Evolutionary conservation across 2,888 invertebrate species (phyloP).

Genomic region (Bellardia bayeri): DNA sequence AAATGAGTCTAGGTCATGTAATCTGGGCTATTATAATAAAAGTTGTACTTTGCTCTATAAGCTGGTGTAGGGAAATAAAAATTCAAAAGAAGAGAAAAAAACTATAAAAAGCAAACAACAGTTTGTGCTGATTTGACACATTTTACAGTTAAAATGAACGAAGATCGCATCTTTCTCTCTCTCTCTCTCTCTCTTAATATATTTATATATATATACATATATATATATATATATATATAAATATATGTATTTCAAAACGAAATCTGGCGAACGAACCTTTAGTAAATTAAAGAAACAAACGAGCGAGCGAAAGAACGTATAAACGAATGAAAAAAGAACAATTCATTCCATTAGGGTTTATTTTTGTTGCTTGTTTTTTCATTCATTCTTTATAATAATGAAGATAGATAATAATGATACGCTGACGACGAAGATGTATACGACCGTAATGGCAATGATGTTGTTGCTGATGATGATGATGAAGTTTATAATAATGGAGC

Average conservation of each 20-base stretch:
- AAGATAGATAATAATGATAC: slow-evolving; percentile 32
- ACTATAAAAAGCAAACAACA: not conserved
- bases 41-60: too few relatives aligned
- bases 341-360: slow-evolving; percentile 13
- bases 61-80: not conserved
- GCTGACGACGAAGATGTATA: slow-evolving; percentile 9
- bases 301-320: not conserved
- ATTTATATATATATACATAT: too few relatives aligned
- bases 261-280: slow-evolving; percentile 2
- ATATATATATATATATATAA: too few relatives aligned
- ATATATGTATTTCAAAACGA: not conserved
- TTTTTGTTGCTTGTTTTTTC: slow-evolving; percentile 6
- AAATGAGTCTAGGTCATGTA: too few relatives aligned
- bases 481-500: slow-evolving; percentile 60
- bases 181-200: too few relatives aligned
- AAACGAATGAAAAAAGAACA: slow-evolving; percentile 3
- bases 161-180: too few relatives aligned
- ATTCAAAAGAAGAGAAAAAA: not conserved
- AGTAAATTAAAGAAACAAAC: slow-evolving; percentile 1
- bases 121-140: slow-evolving; percentile 51
- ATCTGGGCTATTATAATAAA: not conserved
- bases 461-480: slow-evolving; percentile 10
- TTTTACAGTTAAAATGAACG: slow-evolving; percentile 19
- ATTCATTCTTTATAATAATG: slow-evolving; percentile 41
- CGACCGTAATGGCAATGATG: not conserved